Evolutionary conservation across 2,113 vertebrate species (phyloP), one percentile per base, ranked within the genome.

Genomic region (Hemichromis elongatus): DNA sequence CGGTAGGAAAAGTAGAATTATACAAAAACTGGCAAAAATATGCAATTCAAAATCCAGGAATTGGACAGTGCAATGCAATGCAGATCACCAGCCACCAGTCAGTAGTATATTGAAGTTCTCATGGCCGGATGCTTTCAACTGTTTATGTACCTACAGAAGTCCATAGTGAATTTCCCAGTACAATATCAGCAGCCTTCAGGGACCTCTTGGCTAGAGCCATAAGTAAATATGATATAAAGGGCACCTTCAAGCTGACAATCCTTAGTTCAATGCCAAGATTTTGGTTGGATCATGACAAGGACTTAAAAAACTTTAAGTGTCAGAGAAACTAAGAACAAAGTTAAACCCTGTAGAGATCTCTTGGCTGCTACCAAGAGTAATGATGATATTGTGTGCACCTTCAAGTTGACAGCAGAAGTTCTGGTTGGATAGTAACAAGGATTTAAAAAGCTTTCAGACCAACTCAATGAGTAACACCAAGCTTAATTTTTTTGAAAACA

Each of bases 81-180:
- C 45, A 50, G 68, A 88, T 50, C 77, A 88, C 10, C 77, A 86
- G 55, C 89, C 89, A 55, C 45, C 86, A 42, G 37, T 79, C 45
- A 26, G 8, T 4, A 61, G 40, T 12, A 75, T 90, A 30, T 1
- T 61, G 4, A 8, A 54, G 26, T 30, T 1, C 21, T 9, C 73
- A 82, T 28, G 75, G 77, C 0, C 16, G 0, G 11, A 18, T 68
- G 37, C 54, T 89, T 70, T 63, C 12, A 68, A 19, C 33, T 26
- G 82, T 68, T 75, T 33, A 1, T 55, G 81, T 70, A 0, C 80
- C 83, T 0, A 2, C 5, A 52, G 80, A 68, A 57, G 9, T 18
- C 1, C 68, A 81, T 55, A 2, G 0, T 14, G 83, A 88, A 5
- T 81, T 70, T 73, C 13, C 18, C 1, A 82, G 66, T 35, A 54